Evolutionary conservation across 2,888 invertebrate species (phyloP).

Genomic region (Athalia rosae): DNA sequence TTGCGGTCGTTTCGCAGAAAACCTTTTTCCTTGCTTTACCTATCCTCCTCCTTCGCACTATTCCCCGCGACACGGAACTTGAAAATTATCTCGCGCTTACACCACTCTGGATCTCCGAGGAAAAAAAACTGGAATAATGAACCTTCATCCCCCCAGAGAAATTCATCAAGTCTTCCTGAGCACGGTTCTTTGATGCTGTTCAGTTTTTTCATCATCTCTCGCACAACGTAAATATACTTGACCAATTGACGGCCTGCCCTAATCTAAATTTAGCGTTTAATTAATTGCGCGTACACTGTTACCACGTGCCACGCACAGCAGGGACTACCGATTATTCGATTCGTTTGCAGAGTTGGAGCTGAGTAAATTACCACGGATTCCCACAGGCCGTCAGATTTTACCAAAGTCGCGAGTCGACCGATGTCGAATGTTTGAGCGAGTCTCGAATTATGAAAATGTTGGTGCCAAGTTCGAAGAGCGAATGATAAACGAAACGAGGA

Average conservation of each 20-base stretch:
- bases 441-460: slow-evolving; percentile 19
- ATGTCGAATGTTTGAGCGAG: slow-evolving; percentile 15
- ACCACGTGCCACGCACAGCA: neutral
- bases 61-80: neutral
- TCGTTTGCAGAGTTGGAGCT: neutral
- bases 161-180: too few relatives aligned
- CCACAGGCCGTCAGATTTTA: neutral
- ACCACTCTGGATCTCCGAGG: too few relatives aligned
- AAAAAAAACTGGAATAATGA: too few relatives aligned
- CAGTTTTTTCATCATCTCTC: too few relatives aligned
- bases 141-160: too few relatives aligned
- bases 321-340: slow-evolving; percentile 26
- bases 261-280: neutral
- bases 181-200: too few relatives aligned
- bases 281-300: neutral
- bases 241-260: too few relatives aligned
- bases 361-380: slow-evolving; percentile 14
- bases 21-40: slow-evolving; percentile 7
- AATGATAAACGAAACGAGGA: slow-evolving; percentile 20
- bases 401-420: slow-evolving; percentile 15
- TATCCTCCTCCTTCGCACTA: neutral
- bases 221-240: too few relatives aligned
- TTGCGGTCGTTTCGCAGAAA: slow-evolving; percentile 20
- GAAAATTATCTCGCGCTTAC: neutral
- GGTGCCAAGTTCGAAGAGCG: slow-evolving; percentile 9